Conservation (phyloP, 2,888 invertebrate species). For the Dynastes grantii region DNA sequence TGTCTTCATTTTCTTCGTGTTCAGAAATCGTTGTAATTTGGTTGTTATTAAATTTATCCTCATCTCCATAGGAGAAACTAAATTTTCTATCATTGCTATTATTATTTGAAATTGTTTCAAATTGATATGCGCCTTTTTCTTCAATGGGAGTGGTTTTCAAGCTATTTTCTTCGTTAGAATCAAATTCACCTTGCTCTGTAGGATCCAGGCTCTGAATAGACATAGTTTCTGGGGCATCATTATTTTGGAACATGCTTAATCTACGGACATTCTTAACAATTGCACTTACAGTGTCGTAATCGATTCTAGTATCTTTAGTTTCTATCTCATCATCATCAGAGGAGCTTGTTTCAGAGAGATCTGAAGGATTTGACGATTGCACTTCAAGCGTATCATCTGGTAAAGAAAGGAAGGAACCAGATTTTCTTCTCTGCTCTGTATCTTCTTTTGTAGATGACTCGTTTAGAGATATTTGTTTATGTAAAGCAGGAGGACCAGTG, state of each 20-base stretch:
- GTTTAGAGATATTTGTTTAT: constrained; percentile 48
- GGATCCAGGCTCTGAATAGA: constrained; percentile 41
- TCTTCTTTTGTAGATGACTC: constrained; percentile 30
- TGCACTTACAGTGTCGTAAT: constrained; percentile 74
- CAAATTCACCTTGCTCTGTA: constrained; percentile 41
- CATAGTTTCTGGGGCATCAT: constrained; percentile 25
- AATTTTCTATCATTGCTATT: neutral
- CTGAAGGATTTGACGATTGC: constrained; percentile 54
- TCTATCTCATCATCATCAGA: constrained; percentile 60
- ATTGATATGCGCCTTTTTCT: constrained; percentile 18
- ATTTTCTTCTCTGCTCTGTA: constrained; percentile 18
- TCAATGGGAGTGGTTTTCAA: neutral
- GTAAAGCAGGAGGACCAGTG: constrained; percentile 40
- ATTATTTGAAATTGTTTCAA: constrained; percentile 2
- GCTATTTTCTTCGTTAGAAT: constrained; percentile 31
- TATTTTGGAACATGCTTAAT: constrained; percentile 42
- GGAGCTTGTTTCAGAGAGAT: constrained; percentile 47
- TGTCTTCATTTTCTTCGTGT: constrained; percentile 26
- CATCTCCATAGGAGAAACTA: neutral
- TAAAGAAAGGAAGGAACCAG: constrained; percentile 51
- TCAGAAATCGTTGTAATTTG: constrained; percentile 22
- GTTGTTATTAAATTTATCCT: constrained; percentile 14
- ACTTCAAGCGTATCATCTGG: constrained; percentile 51
- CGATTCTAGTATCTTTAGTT: constrained; percentile 66
- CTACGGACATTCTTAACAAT: constrained; percentile 73